These are phyloP conservation scores for Drosophila fuyamai DNA, from an alignment of 1,140 invertebrate species.

Conservation along the genomic window DNA sequence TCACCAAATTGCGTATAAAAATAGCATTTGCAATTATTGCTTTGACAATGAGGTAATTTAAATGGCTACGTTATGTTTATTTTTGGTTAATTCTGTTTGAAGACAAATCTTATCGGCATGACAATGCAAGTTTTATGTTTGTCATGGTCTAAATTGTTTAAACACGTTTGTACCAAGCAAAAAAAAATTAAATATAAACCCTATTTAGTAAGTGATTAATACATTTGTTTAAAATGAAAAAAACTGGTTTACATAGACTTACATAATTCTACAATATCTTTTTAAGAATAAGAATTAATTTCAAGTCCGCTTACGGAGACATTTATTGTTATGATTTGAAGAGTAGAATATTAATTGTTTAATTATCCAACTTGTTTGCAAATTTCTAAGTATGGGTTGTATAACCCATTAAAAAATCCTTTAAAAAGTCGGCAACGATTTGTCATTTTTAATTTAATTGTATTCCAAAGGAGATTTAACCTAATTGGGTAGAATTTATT, in stretches of 20 bases:
- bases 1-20: constrained; percentile 10
- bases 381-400: background rate
- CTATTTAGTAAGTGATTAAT: too few relatives aligned
- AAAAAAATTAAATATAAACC: background rate
- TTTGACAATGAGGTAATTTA: constrained; percentile 19
- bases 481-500: constrained; percentile 1
- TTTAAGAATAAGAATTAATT: background rate
- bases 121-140: constrained; percentile 15
- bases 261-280: too few relatives aligned
- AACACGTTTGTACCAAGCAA: background rate
- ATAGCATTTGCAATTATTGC: constrained; percentile 26
- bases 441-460: too few relatives aligned
- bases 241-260: too few relatives aligned
- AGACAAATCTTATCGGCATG: constrained; percentile 20
- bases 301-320: background rate
- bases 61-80: constrained; percentile 23
- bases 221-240: too few relatives aligned
- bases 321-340: constrained; percentile 1
- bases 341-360: constrained; percentile 6
- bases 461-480: background rate
- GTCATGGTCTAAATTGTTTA: constrained; percentile 12
- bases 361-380: background rate
- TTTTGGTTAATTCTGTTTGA: constrained; percentile 10
- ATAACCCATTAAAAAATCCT: constrained; percentile 8
- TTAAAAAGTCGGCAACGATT: background rate